phyloP scores from a whole-genome alignment of 2,113 vertebrate species.

The Tachycineta bicolor region DNA sequence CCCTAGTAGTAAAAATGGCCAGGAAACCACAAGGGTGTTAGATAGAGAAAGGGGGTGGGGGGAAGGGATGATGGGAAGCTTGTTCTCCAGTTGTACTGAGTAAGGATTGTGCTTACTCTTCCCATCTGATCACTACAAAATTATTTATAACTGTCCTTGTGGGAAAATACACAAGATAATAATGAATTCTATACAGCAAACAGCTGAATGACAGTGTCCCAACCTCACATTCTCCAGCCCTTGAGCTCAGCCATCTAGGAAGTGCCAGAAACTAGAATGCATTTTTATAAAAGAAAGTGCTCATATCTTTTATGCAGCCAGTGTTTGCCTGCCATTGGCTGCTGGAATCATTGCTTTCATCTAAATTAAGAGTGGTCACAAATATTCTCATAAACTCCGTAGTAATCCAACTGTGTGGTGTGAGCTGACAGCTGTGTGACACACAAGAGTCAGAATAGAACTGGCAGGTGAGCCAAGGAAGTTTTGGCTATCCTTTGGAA shows the following conservation, averaged over 20 bases:
- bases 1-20: neutral
- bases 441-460: neutral
- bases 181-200: conserved; percentile 1
- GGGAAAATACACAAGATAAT: conserved; percentile 8
- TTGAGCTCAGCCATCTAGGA: conserved; percentile 9
- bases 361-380: conserved; percentile 49
- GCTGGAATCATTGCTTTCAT: neutral
- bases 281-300: neutral
- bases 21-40: neutral
- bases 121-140: conserved; percentile 2
- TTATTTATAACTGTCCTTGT: conserved; percentile 49
- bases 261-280: neutral
- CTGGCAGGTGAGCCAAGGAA: conserved; percentile 31
- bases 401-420: neutral
- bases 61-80: neutral
- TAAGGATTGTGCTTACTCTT: conserved; percentile 6
- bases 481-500: conserved; percentile 26
- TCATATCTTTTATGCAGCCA: neutral
- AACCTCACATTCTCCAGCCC: neutral
- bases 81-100: neutral
- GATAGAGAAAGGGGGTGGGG: neutral
- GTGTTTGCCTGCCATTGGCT: conserved; percentile 25
- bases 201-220: conserved; percentile 19
- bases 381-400: conserved; percentile 40
- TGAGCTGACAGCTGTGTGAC: neutral